Conservation (phyloP, 2,888 invertebrate genomes). For the Amiota minor region DNA sequence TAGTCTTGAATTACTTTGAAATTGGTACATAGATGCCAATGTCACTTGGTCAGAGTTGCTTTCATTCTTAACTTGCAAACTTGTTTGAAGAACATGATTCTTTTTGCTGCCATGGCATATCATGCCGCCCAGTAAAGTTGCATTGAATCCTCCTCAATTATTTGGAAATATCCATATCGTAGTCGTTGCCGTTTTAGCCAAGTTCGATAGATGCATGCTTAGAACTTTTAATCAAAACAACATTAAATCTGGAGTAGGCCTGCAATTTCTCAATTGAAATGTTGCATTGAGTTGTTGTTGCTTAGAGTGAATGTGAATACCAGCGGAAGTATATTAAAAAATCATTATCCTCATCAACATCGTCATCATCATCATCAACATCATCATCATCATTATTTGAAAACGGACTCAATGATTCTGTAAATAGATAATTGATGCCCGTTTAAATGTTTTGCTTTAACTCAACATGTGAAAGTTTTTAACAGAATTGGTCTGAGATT, state of each 20-base stretch:
- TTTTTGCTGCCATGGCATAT: slow-evolving; percentile 39
- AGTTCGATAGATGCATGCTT: slow-evolving; percentile 14
- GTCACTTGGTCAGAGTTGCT: slow-evolving; percentile 41
- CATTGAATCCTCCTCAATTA: slow-evolving; percentile 58
- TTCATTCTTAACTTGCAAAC: slow-evolving; percentile 39
- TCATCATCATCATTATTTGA: slow-evolving; percentile 30
- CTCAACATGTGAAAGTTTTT: slow-evolving; percentile 58
- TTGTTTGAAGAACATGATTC: slow-evolving; percentile 50
- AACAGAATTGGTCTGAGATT: slow-evolving; percentile 51
- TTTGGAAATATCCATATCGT: slow-evolving; percentile 27
- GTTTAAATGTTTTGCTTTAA: no score
- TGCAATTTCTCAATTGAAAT: slow-evolving; percentile 60
- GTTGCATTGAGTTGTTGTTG: slow-evolving; percentile 63
- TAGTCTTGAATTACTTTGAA: not conserved
- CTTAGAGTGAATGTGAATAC: slow-evolving; percentile 17
- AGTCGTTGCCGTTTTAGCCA: no score
- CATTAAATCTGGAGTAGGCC: slow-evolving; percentile 59
- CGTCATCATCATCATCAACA: not conserved
- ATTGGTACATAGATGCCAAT: slow-evolving; percentile 32
- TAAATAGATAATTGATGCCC: slow-evolving; percentile 54
- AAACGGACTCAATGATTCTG: slow-evolving; percentile 44
- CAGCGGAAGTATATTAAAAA: not conserved
- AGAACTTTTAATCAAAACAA: slow-evolving; percentile 44
- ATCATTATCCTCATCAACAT: not conserved
- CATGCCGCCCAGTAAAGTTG: not conserved